These are phyloP conservation scores for Strix aluco DNA, from an alignment of 2,113 vertebrate genomes.

Conservation along the genomic window DNA sequence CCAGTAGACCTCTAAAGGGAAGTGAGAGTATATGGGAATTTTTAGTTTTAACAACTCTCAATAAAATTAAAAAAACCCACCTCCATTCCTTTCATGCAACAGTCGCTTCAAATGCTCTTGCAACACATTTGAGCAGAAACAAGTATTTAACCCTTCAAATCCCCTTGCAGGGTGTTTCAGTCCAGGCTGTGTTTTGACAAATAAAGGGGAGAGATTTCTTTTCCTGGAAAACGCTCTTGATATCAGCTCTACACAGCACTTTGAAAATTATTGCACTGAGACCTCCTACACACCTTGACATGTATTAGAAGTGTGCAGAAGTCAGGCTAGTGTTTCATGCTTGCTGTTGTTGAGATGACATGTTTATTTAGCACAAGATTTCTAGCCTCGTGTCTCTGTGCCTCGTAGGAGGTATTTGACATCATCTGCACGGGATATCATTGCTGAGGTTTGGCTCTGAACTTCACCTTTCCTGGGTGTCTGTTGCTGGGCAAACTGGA, in stretches of 20 bases:
- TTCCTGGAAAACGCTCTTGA: not conserved
- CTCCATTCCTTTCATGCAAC: not conserved
- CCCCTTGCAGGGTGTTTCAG: not conserved
- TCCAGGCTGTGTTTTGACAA: not conserved
- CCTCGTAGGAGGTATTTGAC: not conserved
- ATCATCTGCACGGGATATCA: not conserved
- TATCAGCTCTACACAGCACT: not conserved
- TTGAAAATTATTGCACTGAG: not conserved
- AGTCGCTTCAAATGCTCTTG: not conserved
- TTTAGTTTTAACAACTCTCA: slow-evolving; percentile 59
- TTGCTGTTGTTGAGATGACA: not conserved
- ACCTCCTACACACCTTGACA: not conserved
- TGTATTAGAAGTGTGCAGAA: not conserved
- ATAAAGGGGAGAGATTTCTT: not conserved
- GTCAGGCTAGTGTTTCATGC: not conserved
- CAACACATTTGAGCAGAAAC: not conserved
- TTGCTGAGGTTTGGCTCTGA: not conserved
- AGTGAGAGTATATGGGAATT: slow-evolving; percentile 72
- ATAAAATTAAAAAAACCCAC: not conserved
- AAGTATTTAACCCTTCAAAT: slow-evolving; percentile 33
- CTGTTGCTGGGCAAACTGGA: not conserved
- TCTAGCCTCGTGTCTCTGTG: not conserved
- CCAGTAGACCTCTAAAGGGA: slow-evolving; percentile 72
- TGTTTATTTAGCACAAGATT: not conserved
- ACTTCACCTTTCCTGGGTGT: not conserved